phyloP scores from a whole-genome alignment of 2,797 vertebrate genomes.

The Sebastes nivosus region DNA sequence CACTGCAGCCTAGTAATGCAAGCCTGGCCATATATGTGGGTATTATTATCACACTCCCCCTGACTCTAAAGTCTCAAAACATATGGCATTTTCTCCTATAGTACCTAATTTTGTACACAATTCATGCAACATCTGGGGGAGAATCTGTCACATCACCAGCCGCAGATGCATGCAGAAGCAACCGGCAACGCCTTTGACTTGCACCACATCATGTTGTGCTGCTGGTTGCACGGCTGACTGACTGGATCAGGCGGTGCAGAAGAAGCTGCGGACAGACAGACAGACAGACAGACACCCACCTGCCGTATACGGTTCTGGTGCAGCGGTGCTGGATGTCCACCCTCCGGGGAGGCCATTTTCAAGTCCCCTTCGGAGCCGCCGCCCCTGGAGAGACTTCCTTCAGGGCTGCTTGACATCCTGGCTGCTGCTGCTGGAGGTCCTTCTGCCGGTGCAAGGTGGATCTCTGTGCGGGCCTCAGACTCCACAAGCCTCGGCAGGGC shows the following conservation, averaged over 20 bases:
- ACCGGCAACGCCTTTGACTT: conserved; percentile 77
- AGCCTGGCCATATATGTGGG: conserved; percentile 1
- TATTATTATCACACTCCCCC: neutral
- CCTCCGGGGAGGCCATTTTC: conserved; percentile 88
- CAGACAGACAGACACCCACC: conserved; percentile 85
- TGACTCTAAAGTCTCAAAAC: conserved; percentile 6
- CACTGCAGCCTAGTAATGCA: conserved; percentile 2
- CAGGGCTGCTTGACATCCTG: conserved; percentile 78
- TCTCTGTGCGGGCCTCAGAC: conserved; percentile 61
- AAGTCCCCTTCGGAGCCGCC: conserved; percentile 77
- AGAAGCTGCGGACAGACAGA: conserved; percentile 61
- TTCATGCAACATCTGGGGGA: neutral
- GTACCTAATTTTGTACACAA: conserved; percentile 15
- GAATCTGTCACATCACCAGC: neutral
- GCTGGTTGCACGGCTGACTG: conserved; percentile 42
- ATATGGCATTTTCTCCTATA: neutral
- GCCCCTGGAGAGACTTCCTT: conserved; percentile 77
- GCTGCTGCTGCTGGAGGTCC: conserved; percentile 39
- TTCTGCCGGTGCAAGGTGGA: conserved; percentile 52
- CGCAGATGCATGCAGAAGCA: conserved; percentile 30
- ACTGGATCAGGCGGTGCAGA: conserved; percentile 22
- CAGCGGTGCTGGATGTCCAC: conserved; percentile 79
- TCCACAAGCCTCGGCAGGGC: conserved; percentile 43
- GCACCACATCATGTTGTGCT: conserved; percentile 37
- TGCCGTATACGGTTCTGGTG: conserved; percentile 89